Conservation (phyloP, 2,113 vertebrate species). For the Cepphus grylle region DNA sequence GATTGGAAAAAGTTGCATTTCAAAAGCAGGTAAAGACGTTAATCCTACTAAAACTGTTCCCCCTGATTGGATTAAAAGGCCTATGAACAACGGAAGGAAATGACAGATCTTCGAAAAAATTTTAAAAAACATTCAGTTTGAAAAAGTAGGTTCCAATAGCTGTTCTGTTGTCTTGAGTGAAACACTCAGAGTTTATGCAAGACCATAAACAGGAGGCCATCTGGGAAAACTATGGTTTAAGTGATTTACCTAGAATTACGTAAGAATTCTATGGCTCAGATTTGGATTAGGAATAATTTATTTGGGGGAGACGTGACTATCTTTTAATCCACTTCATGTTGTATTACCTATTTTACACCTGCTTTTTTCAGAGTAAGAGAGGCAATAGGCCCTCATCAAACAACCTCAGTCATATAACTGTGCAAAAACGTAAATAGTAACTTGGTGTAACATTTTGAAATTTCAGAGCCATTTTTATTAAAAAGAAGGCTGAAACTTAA, state of each 20-base stretch:
- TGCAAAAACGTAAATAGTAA: neutral
- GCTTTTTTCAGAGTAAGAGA: neutral
- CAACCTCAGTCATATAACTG: neutral
- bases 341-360: neutral
- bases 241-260: neutral
- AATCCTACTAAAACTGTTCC: neutral
- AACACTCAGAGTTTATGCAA: neutral
- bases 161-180: neutral
- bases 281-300: neutral
- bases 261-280: neutral
- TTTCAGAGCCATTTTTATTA: neutral
- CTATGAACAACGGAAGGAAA: neutral
- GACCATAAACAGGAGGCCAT: neutral
- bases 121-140: neutral
- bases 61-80: neutral
- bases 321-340: neutral
- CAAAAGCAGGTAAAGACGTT: conserved; percentile 17
- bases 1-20: neutral
- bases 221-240: neutral
- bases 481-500: neutral
- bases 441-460: neutral
- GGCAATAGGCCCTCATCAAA: neutral
- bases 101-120: neutral
- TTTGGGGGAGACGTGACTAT: neutral
- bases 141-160: neutral